Evolutionary conservation across 2,113 vertebrate species (phyloP).

Genomic region (Candoia aspera): DNA sequence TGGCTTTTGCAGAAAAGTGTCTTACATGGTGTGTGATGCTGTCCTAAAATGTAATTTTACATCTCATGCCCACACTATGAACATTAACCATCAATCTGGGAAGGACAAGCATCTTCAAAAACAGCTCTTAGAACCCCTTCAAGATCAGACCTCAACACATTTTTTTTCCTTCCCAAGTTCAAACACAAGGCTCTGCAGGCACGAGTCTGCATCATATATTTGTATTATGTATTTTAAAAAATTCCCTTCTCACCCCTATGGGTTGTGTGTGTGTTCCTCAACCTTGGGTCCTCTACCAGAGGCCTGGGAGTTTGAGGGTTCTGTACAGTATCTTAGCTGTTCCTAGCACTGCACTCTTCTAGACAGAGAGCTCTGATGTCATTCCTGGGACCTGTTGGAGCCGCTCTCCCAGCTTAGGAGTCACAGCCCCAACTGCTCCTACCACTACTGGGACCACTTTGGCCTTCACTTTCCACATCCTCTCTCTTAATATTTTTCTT

Average conservation of each 20-base stretch:
- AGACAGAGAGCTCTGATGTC: no score
- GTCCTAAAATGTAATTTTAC: background rate
- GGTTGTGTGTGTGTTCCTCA: no score
- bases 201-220: background rate
- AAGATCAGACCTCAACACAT: background rate
- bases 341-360: no score
- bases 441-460: no score
- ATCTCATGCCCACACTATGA: background rate
- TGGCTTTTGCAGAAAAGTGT: background rate
- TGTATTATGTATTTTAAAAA: background rate
- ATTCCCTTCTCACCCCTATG: no score
- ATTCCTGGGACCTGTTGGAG: no score
- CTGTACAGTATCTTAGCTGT: no score
- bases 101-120: background rate
- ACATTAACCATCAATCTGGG: background rate
- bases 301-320: no score
- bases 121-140: background rate
- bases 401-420: no score
- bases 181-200: background rate
- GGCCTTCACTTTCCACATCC: no score
- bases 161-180: background rate
- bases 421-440: no score
- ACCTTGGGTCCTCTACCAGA: no score
- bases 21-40: background rate
- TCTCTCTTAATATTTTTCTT: background rate